Evolutionary conservation across 2,888 invertebrate species (phyloP).

Genomic region (Formica aserva): DNA sequence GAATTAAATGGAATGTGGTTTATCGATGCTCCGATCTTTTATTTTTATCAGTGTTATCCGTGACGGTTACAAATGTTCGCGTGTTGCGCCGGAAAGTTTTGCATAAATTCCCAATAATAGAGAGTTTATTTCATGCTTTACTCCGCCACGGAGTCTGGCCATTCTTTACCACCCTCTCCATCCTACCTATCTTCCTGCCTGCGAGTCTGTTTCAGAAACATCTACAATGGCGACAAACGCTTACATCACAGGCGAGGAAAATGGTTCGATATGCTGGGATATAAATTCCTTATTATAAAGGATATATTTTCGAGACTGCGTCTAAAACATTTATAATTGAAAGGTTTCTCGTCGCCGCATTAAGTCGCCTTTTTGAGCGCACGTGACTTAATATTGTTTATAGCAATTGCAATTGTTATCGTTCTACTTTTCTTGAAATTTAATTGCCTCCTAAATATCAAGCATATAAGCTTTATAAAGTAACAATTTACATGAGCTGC

Average conservation of each 20-base stretch:
- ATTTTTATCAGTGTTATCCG: conserved; percentile 12
- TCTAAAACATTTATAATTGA: conserved; percentile 37
- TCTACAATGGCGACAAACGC: conserved; percentile 43
- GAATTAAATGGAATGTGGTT: neutral
- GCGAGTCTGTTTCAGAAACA: conserved; percentile 38
- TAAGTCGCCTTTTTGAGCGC: conserved; percentile 8
- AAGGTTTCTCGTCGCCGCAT: conserved; percentile 23
- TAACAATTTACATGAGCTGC: conserved; percentile 14
- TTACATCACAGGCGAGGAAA: conserved; percentile 33
- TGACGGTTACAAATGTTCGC: neutral
- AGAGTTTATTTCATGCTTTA: conserved; percentile 12
- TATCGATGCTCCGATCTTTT: neutral
- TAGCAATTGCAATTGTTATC: neutral
- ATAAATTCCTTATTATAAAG: conserved; percentile 42
- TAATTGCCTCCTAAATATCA: conserved; percentile 4
- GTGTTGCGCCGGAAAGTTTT: conserved; percentile 15
- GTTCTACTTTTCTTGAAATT: conserved; percentile 3
- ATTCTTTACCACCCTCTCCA: conserved; percentile 21
- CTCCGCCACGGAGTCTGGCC: conserved; percentile 1
- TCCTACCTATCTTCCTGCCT: conserved; percentile 23
- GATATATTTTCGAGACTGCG: conserved; percentile 24
- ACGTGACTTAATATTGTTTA: neutral
- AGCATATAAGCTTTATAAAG: neutral
- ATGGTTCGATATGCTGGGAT: conserved; percentile 34
- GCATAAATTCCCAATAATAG: conserved; percentile 21